These are phyloP conservation scores for Acheta domesticus DNA, from an alignment of 2,888 invertebrate genomes.

Conservation along the genomic window DNA sequence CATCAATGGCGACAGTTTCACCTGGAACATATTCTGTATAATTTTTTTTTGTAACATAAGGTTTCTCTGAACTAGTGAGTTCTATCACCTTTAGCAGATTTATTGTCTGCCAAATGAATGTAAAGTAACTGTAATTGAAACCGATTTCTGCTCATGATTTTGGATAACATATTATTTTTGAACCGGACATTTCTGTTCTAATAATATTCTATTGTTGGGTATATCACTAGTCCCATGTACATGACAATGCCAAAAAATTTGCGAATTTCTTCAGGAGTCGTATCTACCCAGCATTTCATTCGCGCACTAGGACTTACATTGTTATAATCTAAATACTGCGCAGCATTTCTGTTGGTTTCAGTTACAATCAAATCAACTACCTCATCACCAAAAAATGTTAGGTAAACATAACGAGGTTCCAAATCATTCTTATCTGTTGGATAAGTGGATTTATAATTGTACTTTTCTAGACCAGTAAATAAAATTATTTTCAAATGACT, in stretches of 20 bases:
- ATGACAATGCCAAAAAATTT: neutral
- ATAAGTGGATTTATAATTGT: neutral
- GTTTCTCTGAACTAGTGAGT: neutral
- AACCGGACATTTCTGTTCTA: neutral
- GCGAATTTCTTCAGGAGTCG: neutral
- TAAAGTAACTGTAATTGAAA: conserved; percentile 18
- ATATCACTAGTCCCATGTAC: too few species aligned
- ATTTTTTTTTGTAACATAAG: neutral
- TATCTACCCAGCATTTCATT: neutral
- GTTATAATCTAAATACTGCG: neutral
- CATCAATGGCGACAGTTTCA: neutral
- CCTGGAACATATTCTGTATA: neutral
- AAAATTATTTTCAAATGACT: neutral
- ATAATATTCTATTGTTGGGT: neutral
- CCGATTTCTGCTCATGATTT: conserved; percentile 18
- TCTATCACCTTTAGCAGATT: conserved; percentile 18
- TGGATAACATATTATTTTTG: neutral
- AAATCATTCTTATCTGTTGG: neutral
- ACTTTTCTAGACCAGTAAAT: conserved; percentile 2
- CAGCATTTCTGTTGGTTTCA: neutral
- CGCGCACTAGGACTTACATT: neutral
- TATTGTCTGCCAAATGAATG: neutral
- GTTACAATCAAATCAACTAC: too few species aligned
- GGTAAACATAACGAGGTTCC: neutral
- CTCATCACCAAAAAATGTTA: too few species aligned